These are phyloP conservation scores for Bucco capensis DNA, from an alignment of 2,113 vertebrate genomes.

Conservation along the genomic window DNA sequence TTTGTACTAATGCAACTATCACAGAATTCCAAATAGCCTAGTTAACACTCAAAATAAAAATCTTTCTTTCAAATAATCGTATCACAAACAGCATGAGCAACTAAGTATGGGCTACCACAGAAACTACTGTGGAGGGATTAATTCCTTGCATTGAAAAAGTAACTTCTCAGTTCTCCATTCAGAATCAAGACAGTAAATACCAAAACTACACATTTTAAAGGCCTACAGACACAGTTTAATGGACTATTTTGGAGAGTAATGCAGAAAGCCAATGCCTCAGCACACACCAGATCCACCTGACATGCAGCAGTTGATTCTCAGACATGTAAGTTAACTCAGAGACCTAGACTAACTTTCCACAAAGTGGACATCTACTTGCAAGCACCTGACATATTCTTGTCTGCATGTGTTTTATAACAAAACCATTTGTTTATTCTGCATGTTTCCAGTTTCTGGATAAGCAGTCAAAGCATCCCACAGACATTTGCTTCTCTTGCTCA, in stretches of 20 bases:
- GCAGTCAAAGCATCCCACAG: background rate
- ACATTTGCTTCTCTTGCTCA: background rate
- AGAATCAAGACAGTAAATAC: background rate
- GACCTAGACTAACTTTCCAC: background rate
- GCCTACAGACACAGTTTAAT: background rate
- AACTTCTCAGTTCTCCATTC: background rate
- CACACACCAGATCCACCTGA: background rate
- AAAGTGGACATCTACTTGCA: background rate
- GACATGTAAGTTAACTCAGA: background rate
- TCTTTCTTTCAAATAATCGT: background rate
- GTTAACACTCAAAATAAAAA: background rate
- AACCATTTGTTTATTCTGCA: background rate
- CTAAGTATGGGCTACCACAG: background rate
- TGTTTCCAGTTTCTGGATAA: background rate
- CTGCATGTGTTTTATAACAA: background rate
- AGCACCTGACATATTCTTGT: background rate
- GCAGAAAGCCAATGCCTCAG: background rate
- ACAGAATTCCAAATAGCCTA: background rate
- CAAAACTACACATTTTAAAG: background rate
- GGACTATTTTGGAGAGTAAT: background rate
- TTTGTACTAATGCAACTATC: background rate
- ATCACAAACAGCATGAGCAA: background rate
- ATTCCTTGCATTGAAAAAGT: background rate
- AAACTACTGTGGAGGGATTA: background rate
- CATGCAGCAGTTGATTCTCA: background rate